Evolutionary conservation across 2,888 invertebrate genomes (phyloP).

Genomic region (Lasioglossum pauxillum): DNA sequence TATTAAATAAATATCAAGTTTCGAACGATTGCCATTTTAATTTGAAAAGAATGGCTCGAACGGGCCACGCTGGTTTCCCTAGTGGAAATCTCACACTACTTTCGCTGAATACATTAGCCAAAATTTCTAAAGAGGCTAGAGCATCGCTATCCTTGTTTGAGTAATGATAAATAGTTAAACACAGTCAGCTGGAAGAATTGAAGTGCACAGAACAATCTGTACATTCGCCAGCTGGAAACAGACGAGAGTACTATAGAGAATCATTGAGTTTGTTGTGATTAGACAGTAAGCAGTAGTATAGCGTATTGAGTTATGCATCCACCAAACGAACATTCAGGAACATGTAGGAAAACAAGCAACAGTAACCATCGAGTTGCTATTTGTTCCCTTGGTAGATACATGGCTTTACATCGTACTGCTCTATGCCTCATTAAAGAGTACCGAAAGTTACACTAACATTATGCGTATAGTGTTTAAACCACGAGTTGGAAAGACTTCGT

Average conservation of each 20-base stretch:
- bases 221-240: not conserved
- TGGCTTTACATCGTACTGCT: not conserved
- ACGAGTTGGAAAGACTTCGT: not conserved
- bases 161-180: not conserved
- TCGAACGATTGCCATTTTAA: not conserved
- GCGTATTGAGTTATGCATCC: conserved; percentile 1
- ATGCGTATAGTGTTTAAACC: not conserved
- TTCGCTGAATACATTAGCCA: not conserved
- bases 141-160: not conserved
- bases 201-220: not conserved
- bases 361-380: not conserved
- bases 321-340: conserved; percentile 5
- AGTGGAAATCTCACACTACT: not conserved
- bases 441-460: not conserved
- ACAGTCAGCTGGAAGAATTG: not conserved
- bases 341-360: not conserved
- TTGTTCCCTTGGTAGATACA: conserved; percentile 15
- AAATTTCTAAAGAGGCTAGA: conserved; percentile 34
- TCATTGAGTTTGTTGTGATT: not conserved
- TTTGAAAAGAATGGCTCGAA: not conserved
- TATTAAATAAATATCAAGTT: not conserved
- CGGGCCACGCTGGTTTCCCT: conserved; percentile 22
- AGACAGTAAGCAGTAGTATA: conserved; percentile 10
- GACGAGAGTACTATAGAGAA: not conserved
- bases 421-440: conserved; percentile 28